Evolutionary conservation across 2,113 vertebrate species (phyloP).

Genomic region (Xyrauchen texanus): DNA sequence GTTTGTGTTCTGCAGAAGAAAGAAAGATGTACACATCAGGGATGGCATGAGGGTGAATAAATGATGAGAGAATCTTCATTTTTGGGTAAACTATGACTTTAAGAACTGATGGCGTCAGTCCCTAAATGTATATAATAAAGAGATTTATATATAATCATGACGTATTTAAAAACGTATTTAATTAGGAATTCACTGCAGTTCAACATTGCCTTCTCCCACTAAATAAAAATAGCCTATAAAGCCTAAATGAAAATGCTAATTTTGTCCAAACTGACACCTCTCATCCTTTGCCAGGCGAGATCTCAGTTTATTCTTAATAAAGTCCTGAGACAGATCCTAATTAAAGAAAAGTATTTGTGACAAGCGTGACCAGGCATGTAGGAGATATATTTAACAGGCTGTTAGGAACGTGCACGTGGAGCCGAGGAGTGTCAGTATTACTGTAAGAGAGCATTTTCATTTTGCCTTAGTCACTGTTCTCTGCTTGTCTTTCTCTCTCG

Average conservation of each 20-base stretch:
- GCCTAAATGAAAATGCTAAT: background rate
- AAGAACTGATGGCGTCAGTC: too few species aligned
- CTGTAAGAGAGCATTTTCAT: slow-evolving; percentile 23
- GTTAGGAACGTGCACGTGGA: background rate
- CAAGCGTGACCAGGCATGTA: slow-evolving; percentile 7
- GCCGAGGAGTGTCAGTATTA: background rate
- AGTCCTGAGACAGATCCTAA: slow-evolving; percentile 24
- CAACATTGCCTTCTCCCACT: background rate
- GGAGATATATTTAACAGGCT: slow-evolving; percentile 6
- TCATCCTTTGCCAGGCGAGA: background rate
- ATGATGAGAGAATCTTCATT: too few species aligned
- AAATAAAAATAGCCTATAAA: background rate
- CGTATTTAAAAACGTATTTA: too few species aligned
- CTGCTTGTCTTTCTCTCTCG: background rate
- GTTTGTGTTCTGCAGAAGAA: too few species aligned
- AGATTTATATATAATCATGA: too few species aligned
- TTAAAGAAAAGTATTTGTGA: background rate
- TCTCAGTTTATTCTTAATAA: slow-evolving; percentile 8
- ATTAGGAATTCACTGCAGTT: too few species aligned
- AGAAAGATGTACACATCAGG: too few species aligned
- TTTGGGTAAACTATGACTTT: too few species aligned
- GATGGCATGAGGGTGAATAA: too few species aligned
- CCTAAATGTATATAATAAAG: too few species aligned
- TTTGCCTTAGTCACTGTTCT: background rate
- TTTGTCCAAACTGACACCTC: background rate